Evolutionary conservation across 2,113 vertebrate species (phyloP), one percentile per base, ranked within the genome.

Genomic region (Clarias batrachus): DNA sequence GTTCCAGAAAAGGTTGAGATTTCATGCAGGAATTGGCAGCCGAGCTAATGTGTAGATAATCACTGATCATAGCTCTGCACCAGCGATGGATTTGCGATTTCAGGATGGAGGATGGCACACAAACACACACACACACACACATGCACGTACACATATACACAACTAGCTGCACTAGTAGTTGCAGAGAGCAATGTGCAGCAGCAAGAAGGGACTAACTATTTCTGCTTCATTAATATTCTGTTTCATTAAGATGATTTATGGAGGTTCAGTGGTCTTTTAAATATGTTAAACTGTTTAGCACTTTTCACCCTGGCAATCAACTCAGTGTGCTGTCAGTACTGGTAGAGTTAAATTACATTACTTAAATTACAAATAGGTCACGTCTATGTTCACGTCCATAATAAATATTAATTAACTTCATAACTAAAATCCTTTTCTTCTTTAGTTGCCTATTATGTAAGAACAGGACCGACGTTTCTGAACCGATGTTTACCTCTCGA

Each of bases 1-100:
- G 78, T 59, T 79, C 56, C 9, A 59, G 56, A 59, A 59, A 79
- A 59, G 56, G 77, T 19, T 79, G n/a, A 79, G 77, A 59, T 59
- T 33, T 79, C 56, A 33, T 79, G 27, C 56, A 79, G 77, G n/a
- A 79, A 27, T 79, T 80, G 78, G 78, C 78, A 60, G 78, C 27
- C 30, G 37, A 80, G 30, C 56, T 60, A 60, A 60, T 80, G 30
- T 80, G 27, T 80, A 80, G 27, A 60, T 60, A 80, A 37, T 60
- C 56, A 59, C 27, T 30, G 57, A 78, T 79, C 77, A 33, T 79
- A 59, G 56, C 56, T 60, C 56, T 80, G 78, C 78, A 33, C 17
- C 56, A 37, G 17, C 60, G 60, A 60, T 80, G 56, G 33, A 59
- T 23, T 57, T 16, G 52, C 10, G 52, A 78, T 30, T 79, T 79